These are phyloP conservation scores for Falco punctatus DNA, from an alignment of 2,113 vertebrate genomes.

Conservation along the genomic window DNA sequence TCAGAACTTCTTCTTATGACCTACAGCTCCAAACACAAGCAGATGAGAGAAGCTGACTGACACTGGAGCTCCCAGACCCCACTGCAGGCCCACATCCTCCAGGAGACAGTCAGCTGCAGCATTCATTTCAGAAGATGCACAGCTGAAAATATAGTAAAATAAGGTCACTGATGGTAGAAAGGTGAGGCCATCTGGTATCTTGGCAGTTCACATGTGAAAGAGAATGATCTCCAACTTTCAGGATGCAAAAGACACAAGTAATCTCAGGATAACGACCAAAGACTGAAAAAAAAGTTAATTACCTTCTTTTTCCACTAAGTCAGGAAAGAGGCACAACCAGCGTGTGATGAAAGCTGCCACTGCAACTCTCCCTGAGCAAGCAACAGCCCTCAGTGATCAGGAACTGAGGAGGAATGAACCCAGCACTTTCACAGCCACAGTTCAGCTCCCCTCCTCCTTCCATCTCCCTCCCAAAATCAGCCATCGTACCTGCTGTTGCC, in stretches of 20 bases:
- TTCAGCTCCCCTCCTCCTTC: background rate
- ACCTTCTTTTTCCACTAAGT: constrained; percentile 22
- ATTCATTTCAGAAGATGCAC: background rate
- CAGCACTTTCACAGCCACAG: background rate
- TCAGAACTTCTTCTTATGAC: background rate
- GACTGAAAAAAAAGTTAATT: constrained; percentile 4
- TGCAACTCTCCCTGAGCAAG: background rate
- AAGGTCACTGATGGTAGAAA: background rate
- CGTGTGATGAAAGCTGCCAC: background rate
- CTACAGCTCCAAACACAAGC: background rate
- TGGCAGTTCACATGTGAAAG: background rate
- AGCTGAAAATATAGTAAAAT: background rate
- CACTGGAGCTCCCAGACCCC: background rate
- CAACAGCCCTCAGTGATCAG: background rate
- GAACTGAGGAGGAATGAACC: background rate
- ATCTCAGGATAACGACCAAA: constrained; percentile 12
- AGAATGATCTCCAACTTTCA: background rate
- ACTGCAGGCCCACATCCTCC: background rate
- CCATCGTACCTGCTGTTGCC: background rate
- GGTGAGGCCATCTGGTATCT: background rate
- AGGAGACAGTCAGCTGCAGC: background rate
- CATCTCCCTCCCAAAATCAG: background rate
- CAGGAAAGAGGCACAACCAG: background rate
- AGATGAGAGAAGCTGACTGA: background rate
- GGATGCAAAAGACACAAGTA: background rate